phyloP scores from a whole-genome alignment of 2,113 vertebrate genomes.

The Ivindomyrus marchei region DNA sequence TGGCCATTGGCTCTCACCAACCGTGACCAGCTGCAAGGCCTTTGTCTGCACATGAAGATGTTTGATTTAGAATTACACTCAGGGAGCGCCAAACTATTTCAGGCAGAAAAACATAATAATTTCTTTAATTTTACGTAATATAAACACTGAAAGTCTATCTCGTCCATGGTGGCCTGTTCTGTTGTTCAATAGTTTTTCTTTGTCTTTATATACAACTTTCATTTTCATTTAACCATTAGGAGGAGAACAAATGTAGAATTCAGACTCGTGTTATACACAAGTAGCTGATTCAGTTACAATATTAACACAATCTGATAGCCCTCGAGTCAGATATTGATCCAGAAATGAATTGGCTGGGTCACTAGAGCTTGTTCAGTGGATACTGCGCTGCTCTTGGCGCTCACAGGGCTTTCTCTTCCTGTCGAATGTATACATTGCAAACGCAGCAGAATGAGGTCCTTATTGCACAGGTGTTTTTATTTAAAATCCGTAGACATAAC shows the following conservation, averaged over 20 bases:
- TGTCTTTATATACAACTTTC: background rate
- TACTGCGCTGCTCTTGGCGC: background rate
- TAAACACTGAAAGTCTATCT: background rate
- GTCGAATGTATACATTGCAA: background rate
- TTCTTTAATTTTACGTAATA: background rate
- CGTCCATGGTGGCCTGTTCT: background rate
- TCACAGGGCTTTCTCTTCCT: background rate
- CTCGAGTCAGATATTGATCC: background rate
- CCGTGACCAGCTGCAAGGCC: background rate
- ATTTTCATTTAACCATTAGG: background rate
- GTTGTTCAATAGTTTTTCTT: background rate
- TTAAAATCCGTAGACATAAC: slow-evolving; percentile 17
- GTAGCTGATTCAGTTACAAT: background rate
- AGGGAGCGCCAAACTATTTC: background rate
- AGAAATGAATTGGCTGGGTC: background rate
- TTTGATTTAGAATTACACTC: background rate
- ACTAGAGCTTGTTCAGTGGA: background rate
- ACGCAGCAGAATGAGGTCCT: background rate
- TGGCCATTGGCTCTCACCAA: background rate
- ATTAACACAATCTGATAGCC: slow-evolving; percentile 5
- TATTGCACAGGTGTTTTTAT: background rate
- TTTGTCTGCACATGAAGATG: background rate
- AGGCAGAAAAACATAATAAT: background rate
- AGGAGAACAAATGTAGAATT: background rate
- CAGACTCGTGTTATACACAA: background rate